A percentile compares a stretch with the other conserved stretches of the same genome.
Evolutionary conservation across 2,888 invertebrate genomes (phyloP).

Genomic region (Achlya flavicornis): DNA sequence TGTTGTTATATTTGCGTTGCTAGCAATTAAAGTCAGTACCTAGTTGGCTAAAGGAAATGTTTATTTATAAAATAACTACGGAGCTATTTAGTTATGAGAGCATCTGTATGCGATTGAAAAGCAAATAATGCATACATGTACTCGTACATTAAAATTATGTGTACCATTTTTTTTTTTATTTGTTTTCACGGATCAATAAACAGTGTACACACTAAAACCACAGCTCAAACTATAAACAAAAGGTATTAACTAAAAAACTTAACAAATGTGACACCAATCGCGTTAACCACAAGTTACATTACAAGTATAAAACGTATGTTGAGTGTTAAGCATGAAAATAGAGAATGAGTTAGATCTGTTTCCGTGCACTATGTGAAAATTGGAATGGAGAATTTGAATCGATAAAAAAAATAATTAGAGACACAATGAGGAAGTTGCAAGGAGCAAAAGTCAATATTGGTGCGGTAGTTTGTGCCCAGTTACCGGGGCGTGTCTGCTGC

Average conservation of each 20-base stretch:
- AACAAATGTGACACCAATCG: no score
- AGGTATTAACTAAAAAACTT: no score
- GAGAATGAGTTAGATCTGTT: not conserved
- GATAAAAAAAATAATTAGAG: constrained; percentile 60
- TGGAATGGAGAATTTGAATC: constrained; percentile 18
- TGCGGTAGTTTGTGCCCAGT: constrained; percentile 70
- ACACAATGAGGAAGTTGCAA: constrained; percentile 64
- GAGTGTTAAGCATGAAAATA: no score
- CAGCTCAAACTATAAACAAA: no score
- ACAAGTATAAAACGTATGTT: no score
- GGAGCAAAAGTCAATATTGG: constrained; percentile 74
- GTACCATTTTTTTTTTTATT: no score
- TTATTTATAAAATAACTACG: not conserved
- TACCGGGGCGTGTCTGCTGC: constrained; percentile 62
- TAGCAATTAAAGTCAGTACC: not conserved
- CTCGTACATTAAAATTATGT: no score
- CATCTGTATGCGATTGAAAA: not conserved
- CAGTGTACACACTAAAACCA: no score
- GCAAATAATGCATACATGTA: no score
- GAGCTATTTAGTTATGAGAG: not conserved
- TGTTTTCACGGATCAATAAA: no score
- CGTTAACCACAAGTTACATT: no score
- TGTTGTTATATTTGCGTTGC: not conserved
- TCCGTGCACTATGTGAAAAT: not conserved
- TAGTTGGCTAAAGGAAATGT: not conserved